Evolutionary conservation across 2,797 vertebrate genomes (phyloP), one percentile per base, ranked within the genome.

Genomic region (Neomorphus geoffroyi): DNA sequence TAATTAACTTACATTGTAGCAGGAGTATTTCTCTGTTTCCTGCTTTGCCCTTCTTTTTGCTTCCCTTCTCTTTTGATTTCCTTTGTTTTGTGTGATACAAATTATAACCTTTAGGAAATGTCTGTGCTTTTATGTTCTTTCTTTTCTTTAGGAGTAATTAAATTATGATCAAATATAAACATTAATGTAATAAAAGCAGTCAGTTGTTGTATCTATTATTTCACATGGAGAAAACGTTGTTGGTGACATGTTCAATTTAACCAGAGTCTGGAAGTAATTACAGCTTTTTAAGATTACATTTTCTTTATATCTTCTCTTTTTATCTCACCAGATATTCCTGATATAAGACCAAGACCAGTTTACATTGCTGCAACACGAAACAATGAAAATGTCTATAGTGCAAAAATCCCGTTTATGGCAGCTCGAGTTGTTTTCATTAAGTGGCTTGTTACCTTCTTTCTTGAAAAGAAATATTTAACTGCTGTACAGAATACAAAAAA

Each of bases 371-470:
- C 98, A 91, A 98, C 98, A 8, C 98, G 98, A 58, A 99, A 99
- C 98, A 99, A 98, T 80, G 99, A 99, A 97, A 99, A 98, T 93
- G 98, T 98, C 92, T 99, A 99, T 93, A 99, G 99, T 97, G 99
- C 99, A 39, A 98, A 99, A 94, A 99, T 99, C 96, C 99, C 99
- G 58, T 99, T 99, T 93, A 98, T 99, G 98, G 98, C 99, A 88
- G 99, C 99, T 91, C 98, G 99, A 41, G 99, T 99, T 96, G 98
- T 98, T 96, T 99, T 99, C 95, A 99, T 99, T 98, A 99, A 98
- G 93, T 99, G 99, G 99, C 98, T 99, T 57, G 99, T 99, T 97
- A 99, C 99, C 91, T 99, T 99, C 98, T 99, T 99, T 98, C 98
- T 99, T 97, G 99, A 99, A 98, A 99, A 99, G 98, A 99, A 99